Base-by-base conservation (phyloP, 2,113 vertebrate species). In the Meriones unguiculatus region DNA sequence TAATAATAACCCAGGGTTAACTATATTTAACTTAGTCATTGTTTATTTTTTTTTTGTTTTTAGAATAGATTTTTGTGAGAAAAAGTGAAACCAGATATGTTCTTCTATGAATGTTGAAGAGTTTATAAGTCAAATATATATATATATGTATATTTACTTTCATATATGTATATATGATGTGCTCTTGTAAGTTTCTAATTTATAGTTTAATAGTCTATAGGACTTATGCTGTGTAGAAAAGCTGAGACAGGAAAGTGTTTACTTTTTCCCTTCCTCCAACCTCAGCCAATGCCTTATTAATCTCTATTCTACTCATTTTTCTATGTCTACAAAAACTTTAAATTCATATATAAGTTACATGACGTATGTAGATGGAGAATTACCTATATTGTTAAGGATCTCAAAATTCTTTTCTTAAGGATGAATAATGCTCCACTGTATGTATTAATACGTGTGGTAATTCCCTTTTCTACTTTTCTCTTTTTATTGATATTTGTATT, bases 21-120 rank as follows among this genome's bases (percentile, higher is more conserved):
- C 12, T 35, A 13, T 52, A 81, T 65, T 91, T 11, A 76, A 70
- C 46, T 70, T 10, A 67, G 82, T 76, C 18, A 32, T 86, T 3
- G 18, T 73, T 69, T 54, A 62, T 32, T 92, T 46, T 46, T 41
- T 41, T 46, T 89, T 78, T 24, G 62, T 41, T 67, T 87, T 94
- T 76, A 92, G 65, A 96, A 87, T 52, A 65, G 77, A 81, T 67
- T 76, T 46, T 70, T 28, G 32, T 67, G 46, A 54, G 57, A 87
- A 28, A 75, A 0, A 89, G 64, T 75, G 77, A 77, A 96, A 30
- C 62, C n/a, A 4, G 62, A 72, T 13, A 69, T 35, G 96, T 95
- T 67, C 95, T 96, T 86, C 35, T 87, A 17, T 46, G 87, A 93
- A 92, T 72, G 64, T 73, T 94, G 91, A 80, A 89, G 24, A 62